Evolutionary conservation across 1,140 invertebrate genomes (phyloP), one percentile per base, ranked within the genome.

Genomic region (Whitmania pigra): DNA sequence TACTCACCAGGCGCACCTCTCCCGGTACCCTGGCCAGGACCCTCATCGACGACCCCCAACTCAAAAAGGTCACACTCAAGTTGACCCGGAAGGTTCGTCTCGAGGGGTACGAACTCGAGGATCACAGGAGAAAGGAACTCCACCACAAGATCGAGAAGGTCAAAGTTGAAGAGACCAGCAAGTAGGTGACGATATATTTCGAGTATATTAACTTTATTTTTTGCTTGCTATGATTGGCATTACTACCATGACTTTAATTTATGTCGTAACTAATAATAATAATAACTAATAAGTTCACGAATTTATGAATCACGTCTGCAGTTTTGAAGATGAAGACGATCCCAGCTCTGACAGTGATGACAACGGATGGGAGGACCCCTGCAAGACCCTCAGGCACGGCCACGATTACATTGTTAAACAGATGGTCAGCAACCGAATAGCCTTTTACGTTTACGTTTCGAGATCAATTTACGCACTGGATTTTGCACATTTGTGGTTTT

Each of bases 71-170:
- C 67, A 89, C 89, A 73, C 78, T 96, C 72, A 87, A 89, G 76
- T 87, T 95, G 27, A 87, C 74, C 70, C 25, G 81, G 68, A 77
- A 86, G 67, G 81, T 87, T n/a, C 87, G 88, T 75, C 83, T 99
- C 0, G 93, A 97, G 81, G 95, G 94, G 0, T 77, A 85, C 0
- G 96, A 99, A 81, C 82, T 99, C 11, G 93, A 97, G 75, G 93
- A 95, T 76, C 92, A 90, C 83, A 79, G 89, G 74, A 87, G 87
- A 74, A 87, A 80, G 71, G 78, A 84, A 78, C 43, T 49, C 53
- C 53, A 68, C 25, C 2, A 49, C 67, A 40, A 49, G 67, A 68
- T 68, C 53, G 25, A 36, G 31, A 68, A 68, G 53, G 25, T 36
- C 22, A 36, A 22, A 11, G 67, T 53, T 68, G 53, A 68, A 25